Conservation (phyloP, 2,888 invertebrate species). For the Cenopis cana region DNA sequence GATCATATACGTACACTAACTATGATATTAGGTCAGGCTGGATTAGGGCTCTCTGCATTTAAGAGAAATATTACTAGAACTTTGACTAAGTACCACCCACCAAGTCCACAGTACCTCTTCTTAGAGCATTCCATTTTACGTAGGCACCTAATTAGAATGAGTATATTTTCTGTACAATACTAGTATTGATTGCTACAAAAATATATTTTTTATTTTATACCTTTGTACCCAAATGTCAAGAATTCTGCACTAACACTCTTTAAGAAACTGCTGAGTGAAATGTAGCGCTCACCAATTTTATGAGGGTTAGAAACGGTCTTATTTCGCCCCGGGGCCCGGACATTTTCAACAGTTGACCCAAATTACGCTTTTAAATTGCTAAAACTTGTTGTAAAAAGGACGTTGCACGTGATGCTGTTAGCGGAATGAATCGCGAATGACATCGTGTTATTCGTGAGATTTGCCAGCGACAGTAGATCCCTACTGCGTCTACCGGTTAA, state of each 20-base stretch:
- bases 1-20: neutral
- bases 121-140: neutral
- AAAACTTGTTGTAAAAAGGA: conserved; percentile 7
- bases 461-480: conserved; percentile 2
- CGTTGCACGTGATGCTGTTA: conserved; percentile 21
- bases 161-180: neutral
- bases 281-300: neutral
- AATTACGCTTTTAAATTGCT: conserved; percentile 23
- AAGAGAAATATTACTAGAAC: neutral
- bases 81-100: too few species aligned
- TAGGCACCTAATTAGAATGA: neutral
- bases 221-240: too few species aligned
- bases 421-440: conserved; percentile 11
- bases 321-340: neutral
- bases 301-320: conserved; percentile 8
- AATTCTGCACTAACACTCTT: neutral
- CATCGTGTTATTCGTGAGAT: conserved; percentile 8
- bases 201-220: too few species aligned
- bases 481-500: neutral
- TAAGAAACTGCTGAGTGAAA: conserved; percentile 2
- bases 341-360: conserved; percentile 18
- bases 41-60: neutral
- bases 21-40: too few species aligned
- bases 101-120: too few species aligned
- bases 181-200: too few species aligned